Percentiles rank a stretch among this genome's conserved stretches.
Conservation (phyloP, 1,140 invertebrate genomes). For the Micrasema minimum region DNA sequence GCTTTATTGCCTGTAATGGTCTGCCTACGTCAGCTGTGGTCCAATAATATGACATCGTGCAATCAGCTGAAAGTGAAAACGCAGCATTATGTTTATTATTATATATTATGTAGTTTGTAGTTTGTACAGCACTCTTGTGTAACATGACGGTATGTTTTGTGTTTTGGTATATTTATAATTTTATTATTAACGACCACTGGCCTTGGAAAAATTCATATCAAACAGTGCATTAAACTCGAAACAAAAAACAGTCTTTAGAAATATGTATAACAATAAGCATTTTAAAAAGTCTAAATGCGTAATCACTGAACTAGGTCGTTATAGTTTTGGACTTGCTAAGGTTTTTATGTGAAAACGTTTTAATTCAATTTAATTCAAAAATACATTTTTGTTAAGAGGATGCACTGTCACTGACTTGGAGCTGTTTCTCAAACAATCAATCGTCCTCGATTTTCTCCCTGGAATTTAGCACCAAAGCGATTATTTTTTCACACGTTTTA, state of each 20-base stretch:
- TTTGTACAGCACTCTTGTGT: neutral
- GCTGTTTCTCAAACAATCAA: no score
- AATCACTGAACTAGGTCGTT: no score
- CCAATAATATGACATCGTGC: constrained; percentile 13
- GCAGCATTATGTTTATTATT: neutral
- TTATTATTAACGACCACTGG: neutral
- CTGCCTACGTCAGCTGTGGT: constrained; percentile 1
- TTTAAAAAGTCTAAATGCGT: no score
- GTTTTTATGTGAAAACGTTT: no score
- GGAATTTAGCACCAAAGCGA: no score
- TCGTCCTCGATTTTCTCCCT: no score
- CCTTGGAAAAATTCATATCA: neutral
- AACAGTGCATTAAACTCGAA: neutral
- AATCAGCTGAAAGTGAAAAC: constrained; percentile 39
- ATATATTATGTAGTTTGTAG: neutral
- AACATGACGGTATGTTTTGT: neutral
- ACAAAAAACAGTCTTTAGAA: neutral
- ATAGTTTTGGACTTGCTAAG: no score
- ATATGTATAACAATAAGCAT: no score
- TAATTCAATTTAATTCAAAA: no score
- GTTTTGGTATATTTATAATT: neutral
- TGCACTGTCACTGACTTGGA: no score
- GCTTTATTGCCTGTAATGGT: neutral
- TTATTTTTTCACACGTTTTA: no score
- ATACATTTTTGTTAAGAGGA: no score